These are phyloP conservation scores for Troides aeacus DNA, from an alignment of 2,888 invertebrate species.

Conservation along the genomic window DNA sequence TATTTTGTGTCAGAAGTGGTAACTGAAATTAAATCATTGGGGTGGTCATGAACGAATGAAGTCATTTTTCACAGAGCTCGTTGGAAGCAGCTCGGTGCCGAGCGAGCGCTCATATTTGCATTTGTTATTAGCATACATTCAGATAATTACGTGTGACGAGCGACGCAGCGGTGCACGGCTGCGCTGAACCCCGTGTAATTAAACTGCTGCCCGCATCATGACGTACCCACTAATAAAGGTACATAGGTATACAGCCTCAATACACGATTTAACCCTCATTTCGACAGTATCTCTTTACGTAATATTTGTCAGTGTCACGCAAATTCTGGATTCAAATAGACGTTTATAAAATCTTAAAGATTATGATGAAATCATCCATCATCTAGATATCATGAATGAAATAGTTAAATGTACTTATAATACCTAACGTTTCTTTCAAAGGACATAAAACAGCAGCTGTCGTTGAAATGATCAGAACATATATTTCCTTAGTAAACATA, in stretches of 20 bases:
- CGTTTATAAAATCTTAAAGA: too few species aligned
- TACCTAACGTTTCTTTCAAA: too few species aligned
- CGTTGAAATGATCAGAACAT: not conserved
- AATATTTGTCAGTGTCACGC: too few species aligned
- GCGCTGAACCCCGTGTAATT: slow-evolving; percentile 55
- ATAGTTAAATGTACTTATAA: too few species aligned
- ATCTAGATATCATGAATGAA: too few species aligned
- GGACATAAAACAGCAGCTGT: too few species aligned
- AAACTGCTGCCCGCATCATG: slow-evolving; percentile 47
- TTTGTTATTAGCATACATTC: slow-evolving; percentile 68
- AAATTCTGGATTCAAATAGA: too few species aligned
- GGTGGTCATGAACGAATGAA: slow-evolving; percentile 51
- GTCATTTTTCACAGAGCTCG: slow-evolving; percentile 62
- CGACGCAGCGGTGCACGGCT: slow-evolving; percentile 49
- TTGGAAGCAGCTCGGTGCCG: slow-evolving; percentile 39
- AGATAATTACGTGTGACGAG: slow-evolving; percentile 73
- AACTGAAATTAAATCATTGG: slow-evolving; percentile 25
- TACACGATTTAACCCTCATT: not conserved
- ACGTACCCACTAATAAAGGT: slow-evolving; percentile 40
- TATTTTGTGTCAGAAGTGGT: slow-evolving; percentile 4
- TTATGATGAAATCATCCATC: too few species aligned
- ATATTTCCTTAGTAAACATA: not conserved
- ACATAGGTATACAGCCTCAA: slow-evolving; percentile 36
- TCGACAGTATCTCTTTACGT: too few species aligned
- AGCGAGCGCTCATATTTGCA: slow-evolving; percentile 63